These are phyloP conservation scores for Empidonax alnorum DNA, from an alignment of 2,113 vertebrate genomes.

Conservation along the genomic window DNA sequence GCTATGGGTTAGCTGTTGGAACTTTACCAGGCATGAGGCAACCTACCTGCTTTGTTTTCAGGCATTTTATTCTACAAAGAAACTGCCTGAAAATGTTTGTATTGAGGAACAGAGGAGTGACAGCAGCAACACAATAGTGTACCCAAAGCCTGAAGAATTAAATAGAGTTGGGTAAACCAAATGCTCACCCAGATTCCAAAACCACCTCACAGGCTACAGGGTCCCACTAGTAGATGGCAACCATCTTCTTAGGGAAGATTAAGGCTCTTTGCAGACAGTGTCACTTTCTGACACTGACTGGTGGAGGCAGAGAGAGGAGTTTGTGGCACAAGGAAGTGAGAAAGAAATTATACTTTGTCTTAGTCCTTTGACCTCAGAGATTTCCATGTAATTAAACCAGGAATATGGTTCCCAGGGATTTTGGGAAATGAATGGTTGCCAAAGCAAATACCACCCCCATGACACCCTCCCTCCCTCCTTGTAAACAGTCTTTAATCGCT, in stretches of 20 bases:
- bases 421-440: slow-evolving; percentile 58
- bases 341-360: slow-evolving; percentile 12
- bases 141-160: background rate
- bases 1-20: background rate
- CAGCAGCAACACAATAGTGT: background rate
- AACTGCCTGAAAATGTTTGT: background rate
- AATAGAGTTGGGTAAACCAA: background rate
- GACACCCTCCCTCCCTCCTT: background rate
- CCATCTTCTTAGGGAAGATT: background rate
- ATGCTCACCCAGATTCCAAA: background rate
- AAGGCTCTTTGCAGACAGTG: background rate
- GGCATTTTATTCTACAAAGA: background rate
- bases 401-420: slow-evolving; percentile 60
- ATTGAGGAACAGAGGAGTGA: background rate
- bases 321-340: slow-evolving; percentile 11
- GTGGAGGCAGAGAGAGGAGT: background rate
- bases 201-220: background rate
- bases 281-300: background rate
- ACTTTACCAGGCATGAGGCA: background rate
- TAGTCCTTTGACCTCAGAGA: slow-evolving; percentile 17
- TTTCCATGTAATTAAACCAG: slow-evolving; percentile 59
- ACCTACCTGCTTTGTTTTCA: background rate
- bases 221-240: background rate
- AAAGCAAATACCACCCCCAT: slow-evolving; percentile 40
- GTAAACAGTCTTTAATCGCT: slow-evolving; percentile 63